A percentile compares a stretch with the other conserved stretches of the same genome.
Conservation (phyloP, 2,113 vertebrate genomes). For the Oreotrochilus melanogaster region DNA sequence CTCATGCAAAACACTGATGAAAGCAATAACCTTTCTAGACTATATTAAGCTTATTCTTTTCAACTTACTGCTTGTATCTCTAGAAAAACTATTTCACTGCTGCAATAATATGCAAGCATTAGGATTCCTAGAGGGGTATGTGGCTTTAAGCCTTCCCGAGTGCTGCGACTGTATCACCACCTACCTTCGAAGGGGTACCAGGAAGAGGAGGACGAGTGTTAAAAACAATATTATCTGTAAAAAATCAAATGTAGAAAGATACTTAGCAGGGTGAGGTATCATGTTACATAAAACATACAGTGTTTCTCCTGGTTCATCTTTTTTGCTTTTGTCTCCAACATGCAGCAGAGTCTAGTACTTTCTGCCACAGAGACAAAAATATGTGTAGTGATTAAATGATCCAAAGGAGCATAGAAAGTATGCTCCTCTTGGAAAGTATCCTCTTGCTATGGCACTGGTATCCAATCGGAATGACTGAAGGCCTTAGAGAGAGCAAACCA, state of each 20-base stretch:
- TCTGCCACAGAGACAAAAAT: not conserved
- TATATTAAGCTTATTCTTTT: not conserved
- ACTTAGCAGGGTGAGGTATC: not conserved
- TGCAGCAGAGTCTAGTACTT: not conserved
- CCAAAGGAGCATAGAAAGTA: not conserved
- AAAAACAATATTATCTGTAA: conserved; percentile 56
- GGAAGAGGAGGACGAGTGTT: conserved; percentile 48
- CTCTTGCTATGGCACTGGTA: not conserved
- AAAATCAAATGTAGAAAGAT: not conserved
- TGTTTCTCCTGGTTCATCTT: not conserved
- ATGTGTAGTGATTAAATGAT: not conserved
- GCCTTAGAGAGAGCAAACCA: not conserved
- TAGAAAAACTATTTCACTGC: not conserved
- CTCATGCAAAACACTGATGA: not conserved
- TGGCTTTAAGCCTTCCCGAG: not conserved
- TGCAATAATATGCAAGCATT: not conserved
- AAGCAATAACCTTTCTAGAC: not conserved
- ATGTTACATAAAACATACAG: not conserved
- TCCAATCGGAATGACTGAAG: not conserved
- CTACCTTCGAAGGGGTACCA: conserved; percentile 65
- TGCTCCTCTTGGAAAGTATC: too few species aligned
- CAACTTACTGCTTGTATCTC: not conserved
- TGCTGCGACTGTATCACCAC: not conserved
- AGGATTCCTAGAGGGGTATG: not conserved
- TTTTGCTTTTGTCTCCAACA: not conserved